Base-by-base conservation (phyloP, 2,888 invertebrate species). In the Andrena trimmerana region DNA sequence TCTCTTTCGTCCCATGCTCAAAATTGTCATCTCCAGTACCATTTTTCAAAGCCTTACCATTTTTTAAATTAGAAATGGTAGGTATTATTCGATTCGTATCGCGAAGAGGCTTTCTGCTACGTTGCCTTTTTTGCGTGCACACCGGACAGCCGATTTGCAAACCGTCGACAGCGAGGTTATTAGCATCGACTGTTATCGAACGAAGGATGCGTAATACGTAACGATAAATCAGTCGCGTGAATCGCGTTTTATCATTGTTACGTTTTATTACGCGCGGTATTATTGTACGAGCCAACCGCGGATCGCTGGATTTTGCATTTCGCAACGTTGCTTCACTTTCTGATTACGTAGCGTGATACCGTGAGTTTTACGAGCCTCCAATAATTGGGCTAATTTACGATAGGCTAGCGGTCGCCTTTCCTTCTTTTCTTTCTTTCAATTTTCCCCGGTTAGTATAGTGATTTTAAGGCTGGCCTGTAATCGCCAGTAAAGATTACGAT, bases 341-440 rank as follows among this genome's bases (percentile, higher is more conserved):
- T 48, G 80, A 79, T 70, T 69, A 66, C 33, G 66, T 33, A 48
- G 59, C 29, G 48, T 10, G 78, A 80, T 67, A 48, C 31, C 60
- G 6, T 33, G 16, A 16, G 48, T 42, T 70, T 48, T 50, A 42
- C 2, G 33, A 36, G 54, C 63, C 42, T 24, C 42, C 3, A 31
- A 36, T 36, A 54, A 24, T 54, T 31, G 42, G 52, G 54, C 36
- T 78, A 54, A 71, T 80, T 71, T 80, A 71, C 71, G 66, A 78
- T 24, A 31, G 33, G 31, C 20, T 67, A 54, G 54, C 66, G 67
- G 27, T 24, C 24, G 36, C 59, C 42, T 5, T 42, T 36, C 36
- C 42, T 42, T 42, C 13, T 42, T 42, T 42, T 42, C 42, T 42
- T 42, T 42, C 42, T 57, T 29, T 5, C 10, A 42, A 59, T 36